A percentile compares a stretch with the other conserved stretches of the same genome.
Evolutionary conservation across 2,888 invertebrate genomes (phyloP).

Genomic region (Mythimna ferrago): DNA sequence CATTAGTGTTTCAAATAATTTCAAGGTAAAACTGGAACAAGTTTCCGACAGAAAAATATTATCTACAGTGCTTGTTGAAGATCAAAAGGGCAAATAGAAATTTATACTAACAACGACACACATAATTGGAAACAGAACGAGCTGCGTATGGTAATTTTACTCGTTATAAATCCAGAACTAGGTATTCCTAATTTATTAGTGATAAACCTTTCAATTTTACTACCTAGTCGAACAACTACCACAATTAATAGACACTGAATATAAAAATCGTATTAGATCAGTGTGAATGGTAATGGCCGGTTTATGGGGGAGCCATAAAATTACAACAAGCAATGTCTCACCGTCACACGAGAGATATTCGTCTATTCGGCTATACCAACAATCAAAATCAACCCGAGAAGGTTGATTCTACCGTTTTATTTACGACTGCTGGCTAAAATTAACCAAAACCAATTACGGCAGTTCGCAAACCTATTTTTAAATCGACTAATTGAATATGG

Average conservation of each 20-base stretch:
- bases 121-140: conserved; percentile 58
- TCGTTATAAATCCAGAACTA: conserved; percentile 67
- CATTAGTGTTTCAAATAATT: conserved; percentile 42
- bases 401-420: conserved; percentile 44
- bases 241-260: conserved; percentile 81
- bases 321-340: conserved; percentile 80
- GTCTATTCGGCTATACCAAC: conserved; percentile 66
- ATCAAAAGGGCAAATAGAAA: conserved; percentile 19
- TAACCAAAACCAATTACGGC: conserved; percentile 65
- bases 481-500: conserved; percentile 55
- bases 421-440: conserved; percentile 71
- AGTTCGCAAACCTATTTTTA: conserved; percentile 60
- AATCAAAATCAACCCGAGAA: conserved; percentile 65
- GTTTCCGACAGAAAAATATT: neutral
- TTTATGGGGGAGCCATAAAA: conserved; percentile 82
- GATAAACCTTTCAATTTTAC: conserved; percentile 82
- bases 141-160: conserved; percentile 63
- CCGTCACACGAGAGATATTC: conserved; percentile 72
- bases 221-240: conserved; percentile 79
- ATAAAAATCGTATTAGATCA: conserved; percentile 85
- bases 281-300: conserved; percentile 83
- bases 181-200: conserved; percentile 75
- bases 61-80: conserved; percentile 1
- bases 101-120: conserved; percentile 31
- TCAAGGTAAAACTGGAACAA: conserved; percentile 10